Evolutionary conservation across 2,888 invertebrate species (phyloP).

Genomic region (Resseliella maxima): DNA sequence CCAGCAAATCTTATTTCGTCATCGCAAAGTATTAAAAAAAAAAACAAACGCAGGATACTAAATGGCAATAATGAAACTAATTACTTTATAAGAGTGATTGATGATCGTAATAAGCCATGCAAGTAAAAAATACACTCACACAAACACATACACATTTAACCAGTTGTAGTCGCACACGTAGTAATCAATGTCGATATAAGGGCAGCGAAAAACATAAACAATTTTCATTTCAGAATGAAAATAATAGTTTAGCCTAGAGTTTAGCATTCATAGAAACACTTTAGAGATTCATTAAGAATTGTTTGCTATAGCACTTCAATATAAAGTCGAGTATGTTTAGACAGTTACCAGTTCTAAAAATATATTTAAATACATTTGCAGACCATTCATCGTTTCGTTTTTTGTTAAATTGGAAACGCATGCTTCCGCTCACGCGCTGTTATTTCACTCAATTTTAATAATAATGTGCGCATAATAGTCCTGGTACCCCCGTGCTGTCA

Average conservation of each 20-base stretch:
- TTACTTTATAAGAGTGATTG: constrained; percentile 56
- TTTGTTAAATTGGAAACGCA: constrained; percentile 43
- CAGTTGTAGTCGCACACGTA: background rate
- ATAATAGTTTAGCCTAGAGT: background rate
- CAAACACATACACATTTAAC: constrained; percentile 6
- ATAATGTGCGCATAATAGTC: constrained; percentile 25
- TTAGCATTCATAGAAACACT: background rate
- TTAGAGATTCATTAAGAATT: constrained; percentile 49
- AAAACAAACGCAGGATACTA: background rate
- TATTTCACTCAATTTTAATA: constrained; percentile 49
- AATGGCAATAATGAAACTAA: constrained; percentile 56
- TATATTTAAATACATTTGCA: background rate
- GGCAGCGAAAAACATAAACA: background rate
- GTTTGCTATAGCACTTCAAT: background rate
- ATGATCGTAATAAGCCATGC: constrained; percentile 43
- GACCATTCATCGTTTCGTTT: background rate
- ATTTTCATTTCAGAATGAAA: background rate
- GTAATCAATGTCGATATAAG: constrained; percentile 10
- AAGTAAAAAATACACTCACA: background rate
- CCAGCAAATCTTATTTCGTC: background rate
- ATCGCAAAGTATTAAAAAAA: background rate
- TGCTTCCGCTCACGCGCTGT: constrained; percentile 28
- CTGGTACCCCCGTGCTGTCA: background rate
- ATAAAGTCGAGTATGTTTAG: too few relatives aligned
- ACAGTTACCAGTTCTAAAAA: background rate